A percentile compares a stretch with the other conserved stretches of the same genome.
These are phyloP conservation scores for Eudasyphora cyanicolor DNA, from an alignment of 2,888 invertebrate species.

Conservation along the genomic window DNA sequence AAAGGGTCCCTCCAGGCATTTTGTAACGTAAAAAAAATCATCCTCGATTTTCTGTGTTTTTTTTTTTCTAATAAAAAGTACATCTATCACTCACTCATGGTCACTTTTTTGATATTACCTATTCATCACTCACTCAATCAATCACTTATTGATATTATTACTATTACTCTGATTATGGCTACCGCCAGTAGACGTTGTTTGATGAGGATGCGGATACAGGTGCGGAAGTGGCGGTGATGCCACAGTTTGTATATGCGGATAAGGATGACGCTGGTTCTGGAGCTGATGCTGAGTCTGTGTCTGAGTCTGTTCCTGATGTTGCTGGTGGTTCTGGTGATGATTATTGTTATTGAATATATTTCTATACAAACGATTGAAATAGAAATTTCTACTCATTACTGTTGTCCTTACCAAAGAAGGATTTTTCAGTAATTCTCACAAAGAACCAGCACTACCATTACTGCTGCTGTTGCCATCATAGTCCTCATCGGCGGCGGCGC, in stretches of 20 bases:
- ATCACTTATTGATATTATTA: slow-evolving; percentile 25
- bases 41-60: too few species aligned
- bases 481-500: slow-evolving; percentile 33
- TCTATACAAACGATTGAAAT: slow-evolving; percentile 72
- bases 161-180: slow-evolving; percentile 1
- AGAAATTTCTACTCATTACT: slow-evolving; percentile 70
- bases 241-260: neutral
- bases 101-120: slow-evolving; percentile 13
- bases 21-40: too few species aligned
- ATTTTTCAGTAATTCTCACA: slow-evolving; percentile 76
- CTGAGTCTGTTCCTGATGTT: neutral
- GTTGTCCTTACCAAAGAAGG: slow-evolving; percentile 69
- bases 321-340: slow-evolving; percentile 22
- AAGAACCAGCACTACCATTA: slow-evolving; percentile 67
- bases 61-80: too few species aligned
- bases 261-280: neutral
- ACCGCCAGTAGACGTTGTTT: neutral
- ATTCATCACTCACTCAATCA: slow-evolving; percentile 5
- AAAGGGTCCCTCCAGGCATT: too few species aligned
- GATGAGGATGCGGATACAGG: neutral
- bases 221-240: neutral
- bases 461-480: slow-evolving; percentile 48
- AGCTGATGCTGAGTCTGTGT: neutral
- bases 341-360: slow-evolving; percentile 71
- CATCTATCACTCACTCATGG: slow-evolving; percentile 12